A percentile compares a stretch with the other conserved stretches of the same genome.
phyloP scores from a whole-genome alignment of 2,113 vertebrate species.

The Pristiophorus japonicus region DNA sequence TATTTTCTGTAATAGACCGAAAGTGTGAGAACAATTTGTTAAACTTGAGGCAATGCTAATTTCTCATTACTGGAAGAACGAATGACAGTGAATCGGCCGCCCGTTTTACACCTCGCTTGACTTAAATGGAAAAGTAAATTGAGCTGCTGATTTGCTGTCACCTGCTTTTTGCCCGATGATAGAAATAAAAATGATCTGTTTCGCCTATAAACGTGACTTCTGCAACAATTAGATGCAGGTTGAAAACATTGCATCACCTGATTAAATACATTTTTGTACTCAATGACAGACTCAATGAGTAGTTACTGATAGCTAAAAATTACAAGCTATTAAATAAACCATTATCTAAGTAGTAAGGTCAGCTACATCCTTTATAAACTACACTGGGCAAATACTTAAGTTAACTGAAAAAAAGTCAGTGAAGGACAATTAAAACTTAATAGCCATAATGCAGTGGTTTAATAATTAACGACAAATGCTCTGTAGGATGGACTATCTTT shows the following conservation, averaged over 20 bases:
- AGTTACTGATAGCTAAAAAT: not conserved
- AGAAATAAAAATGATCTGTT: not conserved
- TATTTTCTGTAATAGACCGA: not conserved
- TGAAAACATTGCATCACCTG: not conserved
- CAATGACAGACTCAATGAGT: not conserved
- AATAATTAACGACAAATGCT: not conserved
- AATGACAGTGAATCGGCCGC: not conserved
- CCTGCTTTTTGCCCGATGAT: not conserved
- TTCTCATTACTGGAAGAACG: not conserved
- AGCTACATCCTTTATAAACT: not conserved
- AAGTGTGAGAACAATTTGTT: not conserved
- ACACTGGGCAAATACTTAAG: not conserved
- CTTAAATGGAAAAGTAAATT: not conserved
- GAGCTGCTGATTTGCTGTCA: not conserved
- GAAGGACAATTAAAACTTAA: not conserved
- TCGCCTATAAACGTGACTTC: not conserved
- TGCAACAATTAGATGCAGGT: not conserved
- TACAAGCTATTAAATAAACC: not conserved
- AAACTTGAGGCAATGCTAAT: not conserved
- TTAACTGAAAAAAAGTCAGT: not conserved
- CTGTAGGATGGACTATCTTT: too few relatives aligned
- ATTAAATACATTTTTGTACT: not conserved
- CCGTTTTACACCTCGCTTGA: not conserved
- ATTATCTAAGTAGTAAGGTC: not conserved
- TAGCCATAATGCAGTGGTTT: not conserved